phyloP scores from a whole-genome alignment of 1,140 invertebrate species.

The Propsilocerus akamusi region DNA sequence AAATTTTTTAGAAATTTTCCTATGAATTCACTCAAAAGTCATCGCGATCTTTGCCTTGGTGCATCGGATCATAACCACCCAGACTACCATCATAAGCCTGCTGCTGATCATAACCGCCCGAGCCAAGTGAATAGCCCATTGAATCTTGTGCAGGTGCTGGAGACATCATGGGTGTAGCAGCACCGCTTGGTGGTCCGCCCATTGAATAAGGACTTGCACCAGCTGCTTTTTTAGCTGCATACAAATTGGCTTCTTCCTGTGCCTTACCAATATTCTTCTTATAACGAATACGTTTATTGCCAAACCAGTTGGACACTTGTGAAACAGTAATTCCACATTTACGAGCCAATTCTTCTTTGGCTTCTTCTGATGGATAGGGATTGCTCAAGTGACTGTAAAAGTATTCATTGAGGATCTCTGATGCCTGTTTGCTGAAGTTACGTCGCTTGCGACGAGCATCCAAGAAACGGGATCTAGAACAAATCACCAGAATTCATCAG shows the following conservation, averaged over 20 bases:
- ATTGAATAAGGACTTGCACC: slow-evolving; percentile 86
- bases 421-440: slow-evolving; percentile 99
- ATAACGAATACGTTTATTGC: slow-evolving; percentile 99
- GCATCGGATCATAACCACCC: slow-evolving; percentile 70
- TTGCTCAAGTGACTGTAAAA: slow-evolving; percentile 99
- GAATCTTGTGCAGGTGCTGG: slow-evolving; percentile 76
- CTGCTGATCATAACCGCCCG: slow-evolving; percentile 66
- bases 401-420: slow-evolving; percentile 98
- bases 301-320: slow-evolving; percentile 98
- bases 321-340: slow-evolving; percentile 96
- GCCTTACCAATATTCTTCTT: slow-evolving; percentile 99
- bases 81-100: slow-evolving; percentile 70
- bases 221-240: slow-evolving; percentile 97
- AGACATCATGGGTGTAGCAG: slow-evolving; percentile 83
- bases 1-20: not conserved
- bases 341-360: slow-evolving; percentile 97
- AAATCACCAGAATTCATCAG: not conserved
- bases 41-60: slow-evolving; percentile 34
- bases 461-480: slow-evolving; percentile 46
- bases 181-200: slow-evolving; percentile 63
- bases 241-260: slow-evolving; percentile 98
- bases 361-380: slow-evolving; percentile 99
- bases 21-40: not conserved
- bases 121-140: slow-evolving; percentile 74
- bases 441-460: slow-evolving; percentile 95